Evolutionary conservation across 2,888 invertebrate species (phyloP).

Genomic region (Drosophila mettleri): DNA sequence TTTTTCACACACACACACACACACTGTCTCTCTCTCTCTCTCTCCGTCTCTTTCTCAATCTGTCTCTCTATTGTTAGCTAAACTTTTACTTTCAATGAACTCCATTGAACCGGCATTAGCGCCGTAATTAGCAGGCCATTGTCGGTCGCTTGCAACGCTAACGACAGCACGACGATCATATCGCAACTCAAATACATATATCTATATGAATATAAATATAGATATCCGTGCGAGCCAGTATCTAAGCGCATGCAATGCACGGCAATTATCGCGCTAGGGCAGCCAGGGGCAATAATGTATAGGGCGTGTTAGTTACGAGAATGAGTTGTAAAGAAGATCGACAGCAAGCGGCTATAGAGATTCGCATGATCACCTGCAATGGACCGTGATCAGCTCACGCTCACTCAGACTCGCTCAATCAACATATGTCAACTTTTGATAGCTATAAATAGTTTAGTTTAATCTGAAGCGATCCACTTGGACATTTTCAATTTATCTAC

Average conservation of each 20-base stretch:
- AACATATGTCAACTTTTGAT: too few relatives aligned
- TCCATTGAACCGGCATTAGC: conserved; percentile 78
- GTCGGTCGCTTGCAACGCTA: conserved; percentile 57
- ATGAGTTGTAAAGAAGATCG: conserved; percentile 28
- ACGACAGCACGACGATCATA: conserved; percentile 39
- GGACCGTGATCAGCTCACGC: not conserved
- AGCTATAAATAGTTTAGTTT: not conserved
- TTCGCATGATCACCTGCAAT: conserved; percentile 5
- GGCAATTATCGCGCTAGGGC: conserved; percentile 33
- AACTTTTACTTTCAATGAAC: conserved; percentile 80
- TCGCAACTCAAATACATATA: conserved; percentile 43
- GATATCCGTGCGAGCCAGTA: conserved; percentile 1
- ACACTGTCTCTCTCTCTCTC: conserved; percentile 12
- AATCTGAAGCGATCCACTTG: not conserved
- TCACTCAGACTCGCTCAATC: too few relatives aligned
- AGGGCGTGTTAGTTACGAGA: conserved; percentile 34
- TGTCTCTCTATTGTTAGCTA: conserved; percentile 19
- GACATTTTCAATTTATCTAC: not conserved
- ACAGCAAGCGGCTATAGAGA: not conserved
- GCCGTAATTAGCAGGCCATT: conserved; percentile 74
- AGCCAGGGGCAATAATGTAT: conserved; percentile 1
- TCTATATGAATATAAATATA: conserved; percentile 24
- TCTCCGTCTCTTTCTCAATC: conserved; percentile 8
- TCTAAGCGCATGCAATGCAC: conserved; percentile 49
- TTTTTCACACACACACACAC: not conserved